Evolutionary conservation across 2,113 vertebrate species (phyloP).

Genomic region (Menura novaehollandiae): DNA sequence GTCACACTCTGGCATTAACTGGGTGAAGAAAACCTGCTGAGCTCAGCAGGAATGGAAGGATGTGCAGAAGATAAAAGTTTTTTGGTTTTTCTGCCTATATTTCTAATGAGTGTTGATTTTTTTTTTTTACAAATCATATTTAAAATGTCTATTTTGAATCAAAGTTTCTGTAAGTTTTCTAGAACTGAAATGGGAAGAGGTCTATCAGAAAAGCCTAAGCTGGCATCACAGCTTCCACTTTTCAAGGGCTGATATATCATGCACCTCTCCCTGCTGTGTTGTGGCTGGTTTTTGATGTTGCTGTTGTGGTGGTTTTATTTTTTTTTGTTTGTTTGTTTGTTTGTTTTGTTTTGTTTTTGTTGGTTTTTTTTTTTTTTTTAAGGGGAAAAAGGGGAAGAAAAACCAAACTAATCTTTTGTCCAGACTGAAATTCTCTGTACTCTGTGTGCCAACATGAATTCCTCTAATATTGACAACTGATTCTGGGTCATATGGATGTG

Average conservation of each 20-base stretch:
- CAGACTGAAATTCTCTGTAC: neutral
- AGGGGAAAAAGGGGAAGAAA: neutral
- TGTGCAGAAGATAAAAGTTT: neutral
- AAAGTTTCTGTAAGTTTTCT: neutral
- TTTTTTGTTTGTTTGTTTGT: neutral
- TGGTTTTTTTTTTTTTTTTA: too few relatives aligned
- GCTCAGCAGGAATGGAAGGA: neutral
- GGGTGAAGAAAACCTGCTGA: neutral
- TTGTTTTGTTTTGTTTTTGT: neutral
- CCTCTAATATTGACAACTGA: neutral
- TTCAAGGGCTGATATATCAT: accelerated
- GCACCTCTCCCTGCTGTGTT: neutral
- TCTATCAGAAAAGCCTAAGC: neutral
- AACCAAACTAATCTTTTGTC: neutral
- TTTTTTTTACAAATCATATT: neutral
- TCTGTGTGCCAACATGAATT: neutral
- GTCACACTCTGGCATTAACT: neutral
- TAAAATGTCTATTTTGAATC: neutral
- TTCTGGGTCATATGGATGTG: neutral
- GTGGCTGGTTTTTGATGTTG: accelerated
- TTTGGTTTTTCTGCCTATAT: neutral
- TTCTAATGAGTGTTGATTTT: neutral
- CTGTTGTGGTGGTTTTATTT: neutral
- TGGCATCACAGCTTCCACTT: neutral
- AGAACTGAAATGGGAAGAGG: neutral